phyloP scores from a whole-genome alignment of 2,113 vertebrate genomes.

The Podarcis muralis region DNA sequence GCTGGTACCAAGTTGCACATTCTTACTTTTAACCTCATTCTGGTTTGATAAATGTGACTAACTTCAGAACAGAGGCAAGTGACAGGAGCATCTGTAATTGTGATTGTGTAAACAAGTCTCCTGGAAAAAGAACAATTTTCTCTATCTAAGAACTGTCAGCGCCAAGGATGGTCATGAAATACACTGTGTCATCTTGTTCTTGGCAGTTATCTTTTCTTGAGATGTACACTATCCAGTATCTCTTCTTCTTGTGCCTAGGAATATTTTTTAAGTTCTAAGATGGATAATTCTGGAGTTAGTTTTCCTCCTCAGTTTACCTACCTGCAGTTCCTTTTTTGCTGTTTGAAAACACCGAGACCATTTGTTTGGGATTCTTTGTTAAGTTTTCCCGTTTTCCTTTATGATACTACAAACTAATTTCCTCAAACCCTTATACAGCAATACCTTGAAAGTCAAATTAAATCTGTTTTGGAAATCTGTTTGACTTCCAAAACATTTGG shows the following conservation, averaged over 20 bases:
- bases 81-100: not conserved
- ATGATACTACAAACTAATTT: not conserved
- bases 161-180: constrained; percentile 40
- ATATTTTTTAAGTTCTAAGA: constrained; percentile 50
- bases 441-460: too few relatives aligned
- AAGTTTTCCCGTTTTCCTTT: not conserved
- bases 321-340: too few relatives aligned
- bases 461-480: too few relatives aligned
- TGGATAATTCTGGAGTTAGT: constrained; percentile 53
- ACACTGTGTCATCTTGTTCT: constrained; percentile 54
- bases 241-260: constrained; percentile 54
- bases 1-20: not conserved
- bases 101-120: not conserved
- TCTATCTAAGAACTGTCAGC: constrained; percentile 15
- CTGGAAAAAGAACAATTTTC: not conserved
- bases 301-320: constrained; percentile 42
- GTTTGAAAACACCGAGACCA: constrained; percentile 26
- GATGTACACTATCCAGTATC: constrained; percentile 39
- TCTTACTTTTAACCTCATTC: not conserved
- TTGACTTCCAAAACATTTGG: too few relatives aligned
- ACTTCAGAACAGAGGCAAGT: not conserved
- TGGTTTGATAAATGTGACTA: not conserved
- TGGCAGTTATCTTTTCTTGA: constrained; percentile 60
- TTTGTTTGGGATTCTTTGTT: constrained; percentile 49
- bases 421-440: too few relatives aligned